Evolutionary conservation across 2,888 invertebrate genomes (phyloP).

Genomic region (Calameuta pallipes): DNA sequence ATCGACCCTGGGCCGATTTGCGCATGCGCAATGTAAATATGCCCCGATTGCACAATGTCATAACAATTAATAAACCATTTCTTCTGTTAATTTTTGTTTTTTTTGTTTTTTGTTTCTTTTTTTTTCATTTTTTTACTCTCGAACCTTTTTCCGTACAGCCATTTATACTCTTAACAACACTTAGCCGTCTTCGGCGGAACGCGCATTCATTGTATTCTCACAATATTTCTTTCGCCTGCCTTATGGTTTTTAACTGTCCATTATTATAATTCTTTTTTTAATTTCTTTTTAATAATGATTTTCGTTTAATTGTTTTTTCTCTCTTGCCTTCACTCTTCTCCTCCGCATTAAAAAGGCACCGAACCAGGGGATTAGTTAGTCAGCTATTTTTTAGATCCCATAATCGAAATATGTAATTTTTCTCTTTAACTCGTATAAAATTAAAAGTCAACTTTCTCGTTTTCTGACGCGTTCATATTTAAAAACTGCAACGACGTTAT

Average conservation of each 20-base stretch:
- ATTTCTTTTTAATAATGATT: slow-evolving; percentile 36
- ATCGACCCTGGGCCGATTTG: no score
- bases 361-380: slow-evolving; percentile 58
- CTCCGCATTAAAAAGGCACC: slow-evolving; percentile 60
- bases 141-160: no score
- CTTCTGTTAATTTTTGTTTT: slow-evolving; percentile 27
- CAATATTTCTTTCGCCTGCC: neutral
- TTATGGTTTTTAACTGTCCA: slow-evolving; percentile 25
- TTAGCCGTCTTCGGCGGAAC: no score
- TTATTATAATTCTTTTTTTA: slow-evolving; percentile 21
- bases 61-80: slow-evolving; percentile 36
- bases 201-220: no score
- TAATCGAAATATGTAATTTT: slow-evolving; percentile 51
- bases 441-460: slow-evolving; percentile 49
- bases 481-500: slow-evolving; percentile 64
- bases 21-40: neutral
- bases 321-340: slow-evolving; percentile 35
- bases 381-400: slow-evolving; percentile 49
- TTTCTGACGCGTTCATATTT: slow-evolving; percentile 28
- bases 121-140: slow-evolving; percentile 16
- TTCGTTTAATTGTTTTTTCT: slow-evolving; percentile 36
- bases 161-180: no score
- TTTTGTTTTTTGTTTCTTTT: slow-evolving; percentile 20
- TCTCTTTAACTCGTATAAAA: slow-evolving; percentile 51
- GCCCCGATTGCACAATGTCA: slow-evolving; percentile 34